Evolutionary conservation across 2,888 invertebrate species (phyloP).

Genomic region (Ormyrus labotus): DNA sequence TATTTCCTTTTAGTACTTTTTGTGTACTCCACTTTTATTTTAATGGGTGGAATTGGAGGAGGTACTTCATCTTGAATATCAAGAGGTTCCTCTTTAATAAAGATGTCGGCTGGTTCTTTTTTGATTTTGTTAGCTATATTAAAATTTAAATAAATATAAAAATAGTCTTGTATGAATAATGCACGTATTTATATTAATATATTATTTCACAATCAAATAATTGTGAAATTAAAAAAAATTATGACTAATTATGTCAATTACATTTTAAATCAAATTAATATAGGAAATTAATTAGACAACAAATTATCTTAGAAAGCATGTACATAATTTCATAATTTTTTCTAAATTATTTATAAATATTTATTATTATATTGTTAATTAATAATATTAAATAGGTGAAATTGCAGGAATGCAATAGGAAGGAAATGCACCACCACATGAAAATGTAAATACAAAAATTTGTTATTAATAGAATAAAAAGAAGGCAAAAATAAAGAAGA

Average conservation of each 20-base stretch:
- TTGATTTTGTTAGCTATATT: constrained; percentile 24
- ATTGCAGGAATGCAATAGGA: constrained; percentile 16
- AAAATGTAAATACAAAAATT: constrained; percentile 3
- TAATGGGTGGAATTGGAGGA: neutral
- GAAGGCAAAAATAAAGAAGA: neutral
- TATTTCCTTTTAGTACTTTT: constrained; percentile 47
- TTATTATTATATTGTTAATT: neutral
- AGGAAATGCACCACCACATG: neutral
- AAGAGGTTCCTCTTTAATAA: constrained; percentile 41
- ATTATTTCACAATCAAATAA: neutral
- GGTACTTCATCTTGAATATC: constrained; percentile 13
- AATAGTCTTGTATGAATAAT: neutral
- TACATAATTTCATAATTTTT: neutral
- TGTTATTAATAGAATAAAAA: neutral
- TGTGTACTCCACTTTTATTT: constrained; percentile 14
- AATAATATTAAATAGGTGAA: neutral
- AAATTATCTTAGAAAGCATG: neutral
- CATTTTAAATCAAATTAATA: neutral
- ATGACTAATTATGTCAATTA: neutral
- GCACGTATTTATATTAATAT: neutral
- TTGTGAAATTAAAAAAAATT: neutral
- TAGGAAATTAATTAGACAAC: neutral
- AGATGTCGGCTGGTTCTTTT: constrained; percentile 22
- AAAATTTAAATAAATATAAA: constrained; percentile 5
- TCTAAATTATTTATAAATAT: neutral